Evolutionary conservation across 2,888 invertebrate species (phyloP).

Genomic region (Harpalus rubripes): DNA sequence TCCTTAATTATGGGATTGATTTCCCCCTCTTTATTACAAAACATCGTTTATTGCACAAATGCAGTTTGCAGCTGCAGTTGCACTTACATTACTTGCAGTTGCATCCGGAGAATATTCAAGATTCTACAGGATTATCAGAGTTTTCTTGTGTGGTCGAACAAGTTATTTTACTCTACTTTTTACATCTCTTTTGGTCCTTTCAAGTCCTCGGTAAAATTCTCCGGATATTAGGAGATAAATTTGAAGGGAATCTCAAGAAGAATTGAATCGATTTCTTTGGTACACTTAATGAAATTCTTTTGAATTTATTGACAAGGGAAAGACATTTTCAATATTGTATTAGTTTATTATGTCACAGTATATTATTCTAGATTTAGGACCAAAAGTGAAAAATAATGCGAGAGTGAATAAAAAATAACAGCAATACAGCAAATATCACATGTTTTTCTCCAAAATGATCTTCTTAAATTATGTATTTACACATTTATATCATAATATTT

Average conservation of each 20-base stretch:
- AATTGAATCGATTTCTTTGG: background rate
- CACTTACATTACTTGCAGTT: background rate
- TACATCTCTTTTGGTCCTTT: background rate
- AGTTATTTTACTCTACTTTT: slow-evolving; percentile 15
- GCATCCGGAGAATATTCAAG: background rate
- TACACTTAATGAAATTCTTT: slow-evolving; percentile 17
- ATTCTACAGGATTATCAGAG: background rate
- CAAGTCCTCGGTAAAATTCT: background rate
- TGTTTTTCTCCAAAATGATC: too few relatives aligned
- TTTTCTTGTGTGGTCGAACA: background rate
- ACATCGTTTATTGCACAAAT: background rate
- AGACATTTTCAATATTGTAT: background rate
- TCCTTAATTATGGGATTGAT: slow-evolving; percentile 11
- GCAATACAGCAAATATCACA: too few relatives aligned
- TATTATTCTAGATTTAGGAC: background rate
- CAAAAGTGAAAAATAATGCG: too few relatives aligned
- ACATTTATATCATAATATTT: too few relatives aligned
- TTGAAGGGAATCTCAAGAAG: slow-evolving; percentile 2
- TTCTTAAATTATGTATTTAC: too few relatives aligned
- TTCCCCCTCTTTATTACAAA: slow-evolving; percentile 10
- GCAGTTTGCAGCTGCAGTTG: background rate
- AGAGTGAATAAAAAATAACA: too few relatives aligned
- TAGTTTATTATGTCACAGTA: background rate
- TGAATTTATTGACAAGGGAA: background rate
- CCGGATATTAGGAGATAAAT: background rate